phyloP scores from a whole-genome alignment of 2,113 vertebrate species.

The Phycodurus eques region DNA sequence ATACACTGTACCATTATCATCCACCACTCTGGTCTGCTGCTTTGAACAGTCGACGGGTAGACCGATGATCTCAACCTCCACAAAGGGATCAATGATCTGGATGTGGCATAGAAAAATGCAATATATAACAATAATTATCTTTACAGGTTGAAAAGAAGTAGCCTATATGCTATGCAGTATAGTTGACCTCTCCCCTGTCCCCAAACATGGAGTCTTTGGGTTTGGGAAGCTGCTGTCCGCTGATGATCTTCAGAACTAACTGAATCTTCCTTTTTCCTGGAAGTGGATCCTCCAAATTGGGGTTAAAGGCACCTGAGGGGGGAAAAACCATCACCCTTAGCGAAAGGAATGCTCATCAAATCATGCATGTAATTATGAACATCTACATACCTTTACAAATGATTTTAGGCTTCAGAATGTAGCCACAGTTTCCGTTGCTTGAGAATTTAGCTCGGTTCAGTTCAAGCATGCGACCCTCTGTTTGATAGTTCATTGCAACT shows the following conservation, averaged over 20 bases:
- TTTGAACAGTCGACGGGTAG: slow-evolving; percentile 89
- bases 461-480: slow-evolving; percentile 92
- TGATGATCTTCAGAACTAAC: slow-evolving; percentile 88
- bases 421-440: slow-evolving; percentile 91
- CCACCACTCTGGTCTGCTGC: slow-evolving; percentile 91
- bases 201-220: slow-evolving; percentile 93
- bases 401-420: slow-evolving; percentile 88
- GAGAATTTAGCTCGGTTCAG: slow-evolving; percentile 91
- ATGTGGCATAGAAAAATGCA: slow-evolving; percentile 16
- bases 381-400: slow-evolving; percentile 75
- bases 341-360: background rate
- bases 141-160: background rate
- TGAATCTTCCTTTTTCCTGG: slow-evolving; percentile 87
- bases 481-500: slow-evolving; percentile 97
- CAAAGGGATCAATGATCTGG: slow-evolving; percentile 96
- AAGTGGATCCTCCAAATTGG: slow-evolving; percentile 83
- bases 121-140: background rate
- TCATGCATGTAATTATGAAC: background rate
- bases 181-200: slow-evolving; percentile 83
- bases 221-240: slow-evolving; percentile 95
- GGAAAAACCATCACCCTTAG: background rate
- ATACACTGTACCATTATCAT: slow-evolving; percentile 85
- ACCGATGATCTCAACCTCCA: slow-evolving; percentile 95
- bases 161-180: background rate
- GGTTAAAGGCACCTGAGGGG: slow-evolving; percentile 85